phyloP scores from a whole-genome alignment of 2,888 invertebrate species.

The Phyto melanocephala region DNA sequence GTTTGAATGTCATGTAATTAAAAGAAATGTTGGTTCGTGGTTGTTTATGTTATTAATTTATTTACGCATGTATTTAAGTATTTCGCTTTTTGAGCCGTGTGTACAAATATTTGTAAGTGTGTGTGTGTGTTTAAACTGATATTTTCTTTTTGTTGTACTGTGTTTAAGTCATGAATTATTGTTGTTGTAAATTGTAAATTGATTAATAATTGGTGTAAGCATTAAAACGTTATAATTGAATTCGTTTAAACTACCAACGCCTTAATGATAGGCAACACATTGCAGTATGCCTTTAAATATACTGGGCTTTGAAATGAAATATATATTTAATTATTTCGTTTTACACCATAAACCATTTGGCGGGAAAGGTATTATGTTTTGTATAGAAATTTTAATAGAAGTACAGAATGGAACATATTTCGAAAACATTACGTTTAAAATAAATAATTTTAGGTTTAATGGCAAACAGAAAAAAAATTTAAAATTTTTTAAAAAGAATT shows the following conservation, averaged over 20 bases:
- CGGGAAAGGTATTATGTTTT: no score
- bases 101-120: background rate
- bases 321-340: no score
- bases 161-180: conserved; percentile 24
- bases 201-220: conserved; percentile 28
- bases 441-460: no score
- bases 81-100: background rate
- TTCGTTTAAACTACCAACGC: conserved; percentile 37
- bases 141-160: background rate
- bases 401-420: no score
- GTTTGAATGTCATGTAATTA: conserved; percentile 25
- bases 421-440: no score
- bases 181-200: conserved; percentile 23
- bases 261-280: conserved; percentile 27
- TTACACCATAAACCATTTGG: no score
- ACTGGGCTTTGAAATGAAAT: no score
- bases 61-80: background rate
- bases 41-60: conserved; percentile 5
- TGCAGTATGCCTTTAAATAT: no score
- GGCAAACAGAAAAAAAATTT: no score
- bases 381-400: no score
- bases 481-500: no score
- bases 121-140: background rate
- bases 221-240: conserved; percentile 42
- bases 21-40: conserved; percentile 27